Conservation (phyloP, 2,797 vertebrate species). For the Remorina albescens region DNA sequence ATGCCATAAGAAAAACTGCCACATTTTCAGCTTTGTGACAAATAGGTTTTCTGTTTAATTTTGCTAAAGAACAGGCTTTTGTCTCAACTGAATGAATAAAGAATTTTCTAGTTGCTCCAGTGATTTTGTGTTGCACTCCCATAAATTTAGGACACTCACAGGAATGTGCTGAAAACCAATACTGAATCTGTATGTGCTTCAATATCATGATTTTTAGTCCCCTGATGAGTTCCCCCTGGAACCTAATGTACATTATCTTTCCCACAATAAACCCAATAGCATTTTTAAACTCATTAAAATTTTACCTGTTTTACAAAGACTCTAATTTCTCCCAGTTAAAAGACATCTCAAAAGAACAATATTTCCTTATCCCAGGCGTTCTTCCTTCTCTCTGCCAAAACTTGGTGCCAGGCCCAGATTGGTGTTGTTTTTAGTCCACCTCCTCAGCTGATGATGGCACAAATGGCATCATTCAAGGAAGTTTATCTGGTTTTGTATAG, state of each 20-base stretch:
- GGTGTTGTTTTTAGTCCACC: neutral
- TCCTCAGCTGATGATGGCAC: neutral
- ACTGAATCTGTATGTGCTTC: neutral
- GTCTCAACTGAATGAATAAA: neutral
- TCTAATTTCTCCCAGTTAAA: too few species aligned
- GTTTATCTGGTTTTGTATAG: too few species aligned
- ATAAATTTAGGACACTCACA: neutral
- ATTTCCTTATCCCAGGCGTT: neutral
- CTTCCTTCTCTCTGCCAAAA: neutral
- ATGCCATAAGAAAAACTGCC: neutral
- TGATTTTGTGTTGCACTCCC: neutral
- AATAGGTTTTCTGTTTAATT: neutral
- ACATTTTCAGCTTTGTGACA: neutral
- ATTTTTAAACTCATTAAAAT: neutral
- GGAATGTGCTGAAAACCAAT: neutral
- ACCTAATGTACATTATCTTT: neutral
- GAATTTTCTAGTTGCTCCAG: neutral
- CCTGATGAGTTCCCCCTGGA: neutral
- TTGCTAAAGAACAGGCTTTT: neutral
- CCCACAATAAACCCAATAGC: neutral
- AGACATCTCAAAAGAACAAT: neutral
- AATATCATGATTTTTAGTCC: neutral
- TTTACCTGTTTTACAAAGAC: neutral
- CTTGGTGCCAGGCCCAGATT: neutral
- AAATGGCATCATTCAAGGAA: neutral